Conservation (phyloP, 1,140 invertebrate species). For the Carposina sasakii region DNA sequence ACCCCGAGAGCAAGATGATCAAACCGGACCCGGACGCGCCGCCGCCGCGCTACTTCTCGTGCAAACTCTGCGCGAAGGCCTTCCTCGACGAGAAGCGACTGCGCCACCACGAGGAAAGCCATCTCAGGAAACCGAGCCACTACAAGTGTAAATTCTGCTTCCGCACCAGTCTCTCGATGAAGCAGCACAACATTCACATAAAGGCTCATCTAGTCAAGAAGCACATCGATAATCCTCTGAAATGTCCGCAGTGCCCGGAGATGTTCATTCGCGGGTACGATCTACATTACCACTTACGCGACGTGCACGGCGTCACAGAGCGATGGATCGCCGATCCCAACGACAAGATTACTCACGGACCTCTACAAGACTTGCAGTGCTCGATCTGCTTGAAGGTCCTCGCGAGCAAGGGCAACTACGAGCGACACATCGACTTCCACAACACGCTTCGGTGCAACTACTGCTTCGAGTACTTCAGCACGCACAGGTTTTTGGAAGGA, state of each 20-base stretch:
- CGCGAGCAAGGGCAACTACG: conserved; percentile 59
- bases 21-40: conserved; percentile 65
- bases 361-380: conserved; percentile 62
- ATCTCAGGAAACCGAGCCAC: conserved; percentile 57
- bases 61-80: conserved; percentile 63
- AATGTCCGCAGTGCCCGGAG: conserved; percentile 57
- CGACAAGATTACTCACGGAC: conserved; percentile 34
- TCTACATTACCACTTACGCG: conserved; percentile 58
- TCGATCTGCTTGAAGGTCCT: conserved; percentile 65
- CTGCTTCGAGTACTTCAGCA: conserved; percentile 65
- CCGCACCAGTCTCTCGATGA: conserved; percentile 59
- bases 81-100: conserved; percentile 56
- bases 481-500: conserved; percentile 57
- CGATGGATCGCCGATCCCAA: conserved; percentile 55
- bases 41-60: conserved; percentile 42
- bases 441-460: conserved; percentile 68
- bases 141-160: conserved; percentile 68
- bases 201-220: conserved; percentile 58
- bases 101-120: conserved; percentile 52
- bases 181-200: conserved; percentile 58
- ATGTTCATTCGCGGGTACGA: conserved; percentile 56
- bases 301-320: conserved; percentile 56
- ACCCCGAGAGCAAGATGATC: conserved; percentile 69
- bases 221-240: conserved; percentile 52
- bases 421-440: conserved; percentile 66